Evolutionary conservation across 2,888 invertebrate genomes (phyloP).

Genomic region (Digitonthophagus gazella): DNA sequence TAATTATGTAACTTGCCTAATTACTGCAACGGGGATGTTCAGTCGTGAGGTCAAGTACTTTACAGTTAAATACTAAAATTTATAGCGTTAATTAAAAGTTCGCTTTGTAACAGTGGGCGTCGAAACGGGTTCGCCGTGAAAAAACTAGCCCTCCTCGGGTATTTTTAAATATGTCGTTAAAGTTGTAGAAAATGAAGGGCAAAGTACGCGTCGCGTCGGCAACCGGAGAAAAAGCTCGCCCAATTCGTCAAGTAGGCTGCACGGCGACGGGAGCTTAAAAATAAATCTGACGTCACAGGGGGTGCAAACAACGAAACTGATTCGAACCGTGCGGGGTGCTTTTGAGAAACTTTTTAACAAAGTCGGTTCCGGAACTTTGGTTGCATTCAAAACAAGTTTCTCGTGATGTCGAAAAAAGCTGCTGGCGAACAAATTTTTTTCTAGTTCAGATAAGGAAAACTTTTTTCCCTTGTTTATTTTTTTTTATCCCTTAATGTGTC

Average conservation of each 20-base stretch:
- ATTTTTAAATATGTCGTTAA: neutral
- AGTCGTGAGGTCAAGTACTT: slow-evolving; percentile 1
- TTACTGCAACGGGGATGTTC: slow-evolving; percentile 3
- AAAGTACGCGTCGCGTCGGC: neutral
- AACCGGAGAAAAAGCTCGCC: neutral
- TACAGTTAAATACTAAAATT: slow-evolving; percentile 10
- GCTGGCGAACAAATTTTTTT: neutral
- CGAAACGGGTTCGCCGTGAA: too few relatives aligned
- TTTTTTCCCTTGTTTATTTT: neutral
- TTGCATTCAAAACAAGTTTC: neutral
- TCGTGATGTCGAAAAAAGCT: neutral
- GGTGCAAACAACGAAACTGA: neutral
- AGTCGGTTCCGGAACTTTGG: neutral
- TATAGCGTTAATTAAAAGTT: slow-evolving; percentile 18
- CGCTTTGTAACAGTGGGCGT: neutral
- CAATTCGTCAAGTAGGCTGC: neutral
- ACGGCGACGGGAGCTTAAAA: neutral
- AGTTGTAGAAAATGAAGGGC: neutral
- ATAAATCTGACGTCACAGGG: neutral
- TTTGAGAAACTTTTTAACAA: neutral
- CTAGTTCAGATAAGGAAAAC: neutral
- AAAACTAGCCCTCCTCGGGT: neutral
- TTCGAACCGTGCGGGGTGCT: neutral
- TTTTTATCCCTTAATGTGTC: too few relatives aligned
- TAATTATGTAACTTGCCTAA: slow-evolving; percentile 15